A percentile compares a stretch with the other conserved stretches of the same genome.
These are phyloP conservation scores for Drosophila albomicans DNA, from an alignment of 1,140 invertebrate species.

Conservation along the genomic window DNA sequence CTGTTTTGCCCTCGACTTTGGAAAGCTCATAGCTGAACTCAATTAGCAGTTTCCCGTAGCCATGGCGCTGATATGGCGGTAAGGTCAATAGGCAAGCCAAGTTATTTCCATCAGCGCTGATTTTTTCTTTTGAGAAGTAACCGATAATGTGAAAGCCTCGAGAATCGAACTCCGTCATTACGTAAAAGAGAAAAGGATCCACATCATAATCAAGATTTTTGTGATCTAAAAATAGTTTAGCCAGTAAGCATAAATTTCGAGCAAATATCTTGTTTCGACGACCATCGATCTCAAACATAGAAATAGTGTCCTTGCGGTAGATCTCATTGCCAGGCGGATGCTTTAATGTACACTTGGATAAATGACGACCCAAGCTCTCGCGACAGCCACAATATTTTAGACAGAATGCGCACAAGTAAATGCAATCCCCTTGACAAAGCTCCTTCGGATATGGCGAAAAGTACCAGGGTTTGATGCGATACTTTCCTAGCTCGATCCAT, in stretches of 20 bases:
- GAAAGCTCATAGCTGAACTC: slow-evolving; percentile 97
- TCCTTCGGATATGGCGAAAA: slow-evolving; percentile 99
- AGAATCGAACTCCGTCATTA: slow-evolving; percentile 96
- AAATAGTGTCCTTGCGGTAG: slow-evolving; percentile 94
- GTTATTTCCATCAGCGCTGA: slow-evolving; percentile 98
- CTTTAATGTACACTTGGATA: slow-evolving; percentile 92
- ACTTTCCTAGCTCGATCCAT: slow-evolving; percentile 96
- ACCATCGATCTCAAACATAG: slow-evolving; percentile 95
- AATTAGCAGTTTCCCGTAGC: slow-evolving; percentile 98
- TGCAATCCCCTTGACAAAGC: slow-evolving; percentile 96
- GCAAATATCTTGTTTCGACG: slow-evolving; percentile 96
- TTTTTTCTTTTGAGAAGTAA: slow-evolving; percentile 99
- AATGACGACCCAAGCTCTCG: slow-evolving; percentile 91
- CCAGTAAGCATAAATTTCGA: slow-evolving; percentile 97
- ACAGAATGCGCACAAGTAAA: slow-evolving; percentile 99
- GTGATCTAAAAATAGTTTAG: slow-evolving; percentile 98
- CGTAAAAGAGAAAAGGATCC: slow-evolving; percentile 99
- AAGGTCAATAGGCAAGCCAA: slow-evolving; percentile 98
- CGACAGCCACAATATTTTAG: slow-evolving; percentile 98
- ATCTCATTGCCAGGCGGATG: slow-evolving; percentile 96
- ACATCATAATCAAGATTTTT: slow-evolving; percentile 99
- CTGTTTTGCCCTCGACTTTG: slow-evolving; percentile 94
- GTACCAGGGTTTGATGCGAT: slow-evolving; percentile 99
- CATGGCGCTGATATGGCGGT: slow-evolving; percentile 98
- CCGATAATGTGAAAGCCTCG: slow-evolving; percentile 97